Percentiles rank a stretch among this genome's conserved stretches.
phyloP scores from a whole-genome alignment of 2,113 vertebrate species.

The Nerophis ophidion region DNA sequence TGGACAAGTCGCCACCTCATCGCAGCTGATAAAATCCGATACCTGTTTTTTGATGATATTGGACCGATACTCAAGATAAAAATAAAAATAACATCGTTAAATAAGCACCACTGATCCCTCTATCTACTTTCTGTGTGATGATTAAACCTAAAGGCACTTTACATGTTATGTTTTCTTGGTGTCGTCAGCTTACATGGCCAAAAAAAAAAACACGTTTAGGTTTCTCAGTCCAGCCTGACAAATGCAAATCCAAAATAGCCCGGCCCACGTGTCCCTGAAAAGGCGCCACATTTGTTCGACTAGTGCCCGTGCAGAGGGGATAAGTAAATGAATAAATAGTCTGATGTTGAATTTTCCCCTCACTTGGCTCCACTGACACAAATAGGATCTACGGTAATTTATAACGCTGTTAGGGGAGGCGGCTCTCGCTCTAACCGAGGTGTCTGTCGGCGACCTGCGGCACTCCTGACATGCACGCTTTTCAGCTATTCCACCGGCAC shows the following conservation, averaged over 20 bases:
- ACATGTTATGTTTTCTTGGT: too few species aligned
- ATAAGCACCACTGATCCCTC: too few species aligned
- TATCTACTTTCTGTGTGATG: too few species aligned
- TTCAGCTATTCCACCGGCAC: conserved; percentile 80
- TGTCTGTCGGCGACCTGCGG: conserved; percentile 68
- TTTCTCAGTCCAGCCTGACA: conserved; percentile 33
- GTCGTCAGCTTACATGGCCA: neutral
- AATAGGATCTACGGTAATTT: conserved; percentile 75
- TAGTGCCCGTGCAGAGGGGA: conserved; percentile 46
- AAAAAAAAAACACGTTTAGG: conserved; percentile 12
- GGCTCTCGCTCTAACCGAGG: conserved; percentile 58
- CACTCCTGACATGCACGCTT: conserved; percentile 41
- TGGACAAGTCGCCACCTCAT: too few species aligned
- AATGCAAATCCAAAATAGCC: conserved; percentile 46
- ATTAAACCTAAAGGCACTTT: too few species aligned
- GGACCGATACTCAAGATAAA: too few species aligned
- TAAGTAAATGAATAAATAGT: conserved; percentile 75
- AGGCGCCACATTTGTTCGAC: conserved; percentile 61
- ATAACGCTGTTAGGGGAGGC: conserved; percentile 69
- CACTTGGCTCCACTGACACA: conserved; percentile 69
- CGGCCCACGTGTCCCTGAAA: conserved; percentile 53
- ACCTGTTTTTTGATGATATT: too few species aligned
- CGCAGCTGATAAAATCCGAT: too few species aligned
- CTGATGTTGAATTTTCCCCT: conserved; percentile 72
- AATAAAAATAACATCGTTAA: too few species aligned